Base-by-base conservation (phyloP, 2,113 vertebrate genomes). In the Phaethon lepturus region DNA sequence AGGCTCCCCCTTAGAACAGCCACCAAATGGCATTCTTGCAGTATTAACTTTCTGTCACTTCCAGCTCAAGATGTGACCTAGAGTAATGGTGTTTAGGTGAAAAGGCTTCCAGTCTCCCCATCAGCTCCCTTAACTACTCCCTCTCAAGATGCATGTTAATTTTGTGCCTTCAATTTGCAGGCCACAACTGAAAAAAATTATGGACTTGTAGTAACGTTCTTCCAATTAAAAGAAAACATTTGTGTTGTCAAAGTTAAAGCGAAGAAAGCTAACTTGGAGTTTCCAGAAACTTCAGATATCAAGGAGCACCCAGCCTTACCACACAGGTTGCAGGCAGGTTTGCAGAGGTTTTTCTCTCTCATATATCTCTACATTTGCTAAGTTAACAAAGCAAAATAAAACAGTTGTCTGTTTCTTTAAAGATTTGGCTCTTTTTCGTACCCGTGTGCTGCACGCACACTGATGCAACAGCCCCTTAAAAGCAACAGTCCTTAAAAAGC, bases 31-130 rank as follows among this genome's bases (percentile, higher is more conserved):
- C 94, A 94, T 96, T 97, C 96, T 87, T 89, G 88, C 26, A 62
- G 91, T 96, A 94, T 95, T 97, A 96, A 86, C 93, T 96, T 95
- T 96, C 95, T 96, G 89, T 72, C 89, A 82, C 94, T 91, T 94
- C 59, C 81, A 93, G 84, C 84, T 85, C 80, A 49, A 93, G 62
- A 96, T 55, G 63, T 67, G 74, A 95, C 89, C 86, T 33, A 11
- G 53, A 82, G 86, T 83, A 87, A 38, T 38, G 38, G 38, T 38
- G 38, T 38, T 38, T 38, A 38, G 38, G 38, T 38, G 38, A 38
- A 95, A 94, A 97, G 38, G 77, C 55, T 91, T 50, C 74, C 78
- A 90, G 73, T 93, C 95, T 5, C 38, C 44, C 38, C 44, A 88
- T 91, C 95, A 66, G 87, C 88, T 91, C 58, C 69, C 28, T 55